A percentile compares a stretch with the other conserved stretches of the same genome.
These are phyloP conservation scores for Atractosteus spatula DNA, from an alignment of 2,113 vertebrate genomes.

Conservation along the genomic window DNA sequence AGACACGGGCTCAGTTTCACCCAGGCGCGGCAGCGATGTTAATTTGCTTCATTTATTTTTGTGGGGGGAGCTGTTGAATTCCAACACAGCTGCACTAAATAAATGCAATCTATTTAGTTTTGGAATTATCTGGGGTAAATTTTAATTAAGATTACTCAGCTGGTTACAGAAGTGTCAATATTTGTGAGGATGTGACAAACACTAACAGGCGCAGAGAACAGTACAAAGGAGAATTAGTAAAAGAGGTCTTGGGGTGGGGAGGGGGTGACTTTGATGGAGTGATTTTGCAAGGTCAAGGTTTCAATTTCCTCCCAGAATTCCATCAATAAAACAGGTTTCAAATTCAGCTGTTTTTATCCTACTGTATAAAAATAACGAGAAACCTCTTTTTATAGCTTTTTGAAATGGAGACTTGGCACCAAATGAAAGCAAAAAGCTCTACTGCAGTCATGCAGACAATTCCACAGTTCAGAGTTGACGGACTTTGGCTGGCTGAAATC, in stretches of 20 bases:
- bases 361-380: slow-evolving; percentile 65
- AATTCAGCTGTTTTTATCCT: slow-evolving; percentile 59
- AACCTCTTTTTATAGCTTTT: slow-evolving; percentile 50
- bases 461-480: no score
- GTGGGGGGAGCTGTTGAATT: neutral
- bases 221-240: slow-evolving; percentile 10
- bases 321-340: slow-evolving; percentile 60
- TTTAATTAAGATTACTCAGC: slow-evolving; percentile 19
- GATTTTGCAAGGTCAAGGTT: slow-evolving; percentile 57
- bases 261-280: slow-evolving; percentile 45
- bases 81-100: slow-evolving; percentile 14
- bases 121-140: slow-evolving; percentile 19
- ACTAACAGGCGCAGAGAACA: slow-evolving; percentile 15
- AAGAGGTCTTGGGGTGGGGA: neutral
- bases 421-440: neutral
- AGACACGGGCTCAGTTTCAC: neutral
- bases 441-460: no score
- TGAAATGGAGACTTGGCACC: neutral
- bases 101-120: slow-evolving; percentile 17
- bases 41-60: slow-evolving; percentile 18
- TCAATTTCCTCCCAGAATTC: slow-evolving; percentile 55
- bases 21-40: neutral
- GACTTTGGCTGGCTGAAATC: no score
- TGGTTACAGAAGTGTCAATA: slow-evolving; percentile 8
- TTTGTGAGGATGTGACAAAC: slow-evolving; percentile 17